Evolutionary conservation across 2,797 vertebrate genomes (phyloP).

Genomic region (Sparidentex hasta): DNA sequence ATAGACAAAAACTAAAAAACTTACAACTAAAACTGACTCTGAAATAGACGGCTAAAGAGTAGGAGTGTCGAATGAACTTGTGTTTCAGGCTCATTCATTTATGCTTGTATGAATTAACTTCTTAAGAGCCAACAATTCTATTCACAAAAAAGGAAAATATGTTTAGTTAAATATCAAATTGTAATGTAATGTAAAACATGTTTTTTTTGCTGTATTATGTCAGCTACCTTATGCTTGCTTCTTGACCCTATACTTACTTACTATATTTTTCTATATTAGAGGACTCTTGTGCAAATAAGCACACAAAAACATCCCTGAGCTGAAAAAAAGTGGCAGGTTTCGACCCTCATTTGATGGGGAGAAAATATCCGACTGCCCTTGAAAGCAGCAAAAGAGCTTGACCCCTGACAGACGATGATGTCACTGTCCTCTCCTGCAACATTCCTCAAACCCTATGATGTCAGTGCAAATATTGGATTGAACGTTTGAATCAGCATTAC

Average conservation of each 20-base stretch:
- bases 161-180: not conserved
- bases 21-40: too few species aligned
- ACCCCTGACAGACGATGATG: not conserved
- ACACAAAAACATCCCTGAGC: not conserved
- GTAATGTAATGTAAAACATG: too few species aligned
- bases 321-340: too few species aligned
- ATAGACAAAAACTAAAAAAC: too few species aligned
- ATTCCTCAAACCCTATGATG: constrained; percentile 9
- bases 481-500: constrained; percentile 30
- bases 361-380: accelerated
- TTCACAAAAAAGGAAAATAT: too few species aligned
- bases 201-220: too few species aligned
- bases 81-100: not conserved
- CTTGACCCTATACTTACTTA: too few species aligned
- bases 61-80: not conserved
- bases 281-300: not conserved
- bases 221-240: too few species aligned
- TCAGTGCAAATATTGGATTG: constrained; percentile 18
- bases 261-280: too few species aligned
- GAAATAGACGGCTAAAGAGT: too few species aligned
- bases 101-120: not conserved
- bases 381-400: constrained; percentile 30
- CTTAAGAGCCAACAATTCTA: not conserved
- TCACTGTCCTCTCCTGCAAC: constrained; percentile 16
- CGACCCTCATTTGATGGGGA: too few species aligned